phyloP scores from a whole-genome alignment of 1,140 invertebrate species.

The Neodiprion fabricii region DNA sequence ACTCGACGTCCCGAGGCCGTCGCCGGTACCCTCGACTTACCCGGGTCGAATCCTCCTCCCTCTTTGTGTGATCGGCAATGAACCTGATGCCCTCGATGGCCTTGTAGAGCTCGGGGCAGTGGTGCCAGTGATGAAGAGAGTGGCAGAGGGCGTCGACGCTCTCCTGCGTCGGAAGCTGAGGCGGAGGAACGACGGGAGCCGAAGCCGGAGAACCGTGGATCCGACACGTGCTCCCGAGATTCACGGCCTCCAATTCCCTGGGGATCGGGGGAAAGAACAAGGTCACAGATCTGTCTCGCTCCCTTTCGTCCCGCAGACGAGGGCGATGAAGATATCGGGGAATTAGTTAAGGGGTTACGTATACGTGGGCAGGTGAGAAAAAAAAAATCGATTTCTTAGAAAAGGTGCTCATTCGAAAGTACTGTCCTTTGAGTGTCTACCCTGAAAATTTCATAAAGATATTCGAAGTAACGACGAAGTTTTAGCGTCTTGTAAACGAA shows the following conservation, averaged over 20 bases:
- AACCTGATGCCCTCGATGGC: slow-evolving; percentile 91
- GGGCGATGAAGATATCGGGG: not conserved
- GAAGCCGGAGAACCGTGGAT: slow-evolving; percentile 69
- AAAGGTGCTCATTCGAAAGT: too few species aligned
- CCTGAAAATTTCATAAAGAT: too few species aligned
- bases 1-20: not conserved
- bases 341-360: not conserved
- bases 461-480: too few species aligned
- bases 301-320: not conserved
- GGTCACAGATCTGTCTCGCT: not conserved
- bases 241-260: slow-evolving; percentile 66
- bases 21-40: slow-evolving; percentile 61
- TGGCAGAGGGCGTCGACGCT: slow-evolving; percentile 61
- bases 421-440: too few species aligned
- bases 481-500: too few species aligned
- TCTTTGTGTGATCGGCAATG: slow-evolving; percentile 91
- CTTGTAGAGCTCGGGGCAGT: slow-evolving; percentile 90
- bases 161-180: slow-evolving; percentile 51
- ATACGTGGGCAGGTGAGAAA: not conserved
- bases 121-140: slow-evolving; percentile 74
- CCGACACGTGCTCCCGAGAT: slow-evolving; percentile 65
- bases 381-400: too few species aligned
- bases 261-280: slow-evolving; percentile 18
- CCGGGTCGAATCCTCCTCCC: slow-evolving; percentile 90
- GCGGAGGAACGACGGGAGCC: slow-evolving; percentile 42